Conservation (phyloP, 2,113 vertebrate genomes). For the Colossoma macropomum region DNA sequence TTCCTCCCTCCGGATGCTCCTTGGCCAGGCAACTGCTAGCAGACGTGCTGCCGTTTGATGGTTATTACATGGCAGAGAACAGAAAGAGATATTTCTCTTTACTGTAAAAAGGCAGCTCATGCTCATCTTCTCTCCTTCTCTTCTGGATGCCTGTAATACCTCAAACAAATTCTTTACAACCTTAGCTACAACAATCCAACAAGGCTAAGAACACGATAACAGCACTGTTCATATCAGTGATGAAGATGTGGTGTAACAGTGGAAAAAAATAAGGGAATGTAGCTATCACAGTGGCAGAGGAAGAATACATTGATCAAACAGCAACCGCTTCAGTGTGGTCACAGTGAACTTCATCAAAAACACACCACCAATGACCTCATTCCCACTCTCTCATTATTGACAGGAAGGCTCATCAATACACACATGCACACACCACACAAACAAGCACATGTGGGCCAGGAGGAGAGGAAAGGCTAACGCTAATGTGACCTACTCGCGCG, state of each 20-base stretch:
- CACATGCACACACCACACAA: slow-evolving; percentile 50
- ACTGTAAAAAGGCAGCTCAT: neutral
- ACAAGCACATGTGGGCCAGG: slow-evolving; percentile 66
- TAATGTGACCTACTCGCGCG: slow-evolving; percentile 77
- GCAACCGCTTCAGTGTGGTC: slow-evolving; percentile 5
- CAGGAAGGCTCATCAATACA: slow-evolving; percentile 18
- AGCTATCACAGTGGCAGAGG: neutral
- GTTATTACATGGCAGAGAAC: slow-evolving; percentile 30
- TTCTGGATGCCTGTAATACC: neutral
- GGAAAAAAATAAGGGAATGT: neutral
- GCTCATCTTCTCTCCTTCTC: neutral
- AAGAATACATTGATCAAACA: neutral
- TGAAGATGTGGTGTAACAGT: neutral
- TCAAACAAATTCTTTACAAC: neutral
- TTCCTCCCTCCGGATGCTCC: slow-evolving; percentile 69
- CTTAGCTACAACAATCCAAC: neutral
- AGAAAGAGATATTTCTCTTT: slow-evolving; percentile 25
- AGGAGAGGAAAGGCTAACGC: slow-evolving; percentile 67
- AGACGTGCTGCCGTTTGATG: slow-evolving; percentile 23
- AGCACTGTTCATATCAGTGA: neutral
- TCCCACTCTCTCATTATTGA: slow-evolving; percentile 32
- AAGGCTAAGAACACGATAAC: neutral
- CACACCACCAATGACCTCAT: slow-evolving; percentile 39
- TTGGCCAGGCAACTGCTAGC: slow-evolving; percentile 21
- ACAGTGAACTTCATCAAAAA: neutral